phyloP scores from a whole-genome alignment of 2,113 vertebrate species.

The Vulpes lagopus region DNA sequence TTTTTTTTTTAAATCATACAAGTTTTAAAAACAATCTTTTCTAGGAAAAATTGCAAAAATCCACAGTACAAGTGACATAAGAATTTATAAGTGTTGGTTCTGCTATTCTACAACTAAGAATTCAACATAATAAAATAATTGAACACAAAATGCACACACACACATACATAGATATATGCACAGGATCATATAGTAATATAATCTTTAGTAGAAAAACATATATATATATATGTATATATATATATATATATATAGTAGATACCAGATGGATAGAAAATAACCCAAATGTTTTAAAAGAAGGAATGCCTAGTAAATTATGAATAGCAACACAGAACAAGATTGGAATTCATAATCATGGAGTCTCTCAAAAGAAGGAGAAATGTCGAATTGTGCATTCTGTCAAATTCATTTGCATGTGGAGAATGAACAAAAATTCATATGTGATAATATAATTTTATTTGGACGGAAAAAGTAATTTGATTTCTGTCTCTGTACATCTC shows the following conservation, averaged over 20 bases:
- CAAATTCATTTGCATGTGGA: not conserved
- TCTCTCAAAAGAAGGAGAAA: not conserved
- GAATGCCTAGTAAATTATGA: not conserved
- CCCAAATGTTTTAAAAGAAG: not conserved
- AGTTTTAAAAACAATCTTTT: not conserved
- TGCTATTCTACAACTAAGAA: not conserved
- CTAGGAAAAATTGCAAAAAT: not conserved
- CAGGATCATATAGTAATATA: not conserved
- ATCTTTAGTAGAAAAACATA: not conserved
- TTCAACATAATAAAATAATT: not conserved
- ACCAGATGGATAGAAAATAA: not conserved
- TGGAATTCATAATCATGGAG: not conserved
- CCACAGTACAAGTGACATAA: not conserved
- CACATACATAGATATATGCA: not conserved
- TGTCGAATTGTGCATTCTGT: not conserved
- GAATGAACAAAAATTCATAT: not conserved
- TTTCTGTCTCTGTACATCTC: not conserved
- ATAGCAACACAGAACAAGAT: not conserved
- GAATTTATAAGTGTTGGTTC: not conserved
- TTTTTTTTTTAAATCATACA: not conserved
- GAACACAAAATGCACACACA: not conserved
- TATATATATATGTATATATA: not conserved
- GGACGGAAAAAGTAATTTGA: not conserved
- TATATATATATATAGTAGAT: not conserved
- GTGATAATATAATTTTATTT: slow-evolving; percentile 11